These are phyloP conservation scores for Euschistus heros DNA, from an alignment of 1,140 invertebrate genomes.

Conservation along the genomic window DNA sequence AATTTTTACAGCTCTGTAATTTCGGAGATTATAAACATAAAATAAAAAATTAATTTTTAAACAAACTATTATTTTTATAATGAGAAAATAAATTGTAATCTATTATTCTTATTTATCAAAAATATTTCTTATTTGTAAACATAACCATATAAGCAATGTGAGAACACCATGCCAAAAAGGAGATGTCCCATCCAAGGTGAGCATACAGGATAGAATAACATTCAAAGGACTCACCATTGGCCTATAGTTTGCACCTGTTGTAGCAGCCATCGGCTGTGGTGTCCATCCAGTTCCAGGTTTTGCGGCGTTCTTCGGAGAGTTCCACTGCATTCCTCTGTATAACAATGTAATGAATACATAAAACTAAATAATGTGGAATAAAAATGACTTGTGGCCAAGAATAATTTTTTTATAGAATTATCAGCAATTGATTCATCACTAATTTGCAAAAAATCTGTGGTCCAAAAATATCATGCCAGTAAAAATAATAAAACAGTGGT, in stretches of 20 bases:
- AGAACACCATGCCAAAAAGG: background rate
- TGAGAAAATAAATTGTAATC: background rate
- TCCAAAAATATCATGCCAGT: no score
- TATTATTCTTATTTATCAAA: no score
- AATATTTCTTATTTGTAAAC: slow-evolving; percentile 1
- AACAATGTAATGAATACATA: background rate
- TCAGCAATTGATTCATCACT: no score
- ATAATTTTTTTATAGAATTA: no score
- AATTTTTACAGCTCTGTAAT: no score
- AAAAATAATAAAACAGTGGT: no score
- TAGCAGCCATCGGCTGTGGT: slow-evolving; percentile 74
- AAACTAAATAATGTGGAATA: no score
- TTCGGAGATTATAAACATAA: no score
- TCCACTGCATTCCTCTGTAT: slow-evolving; percentile 65
- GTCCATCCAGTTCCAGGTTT: slow-evolving; percentile 63
- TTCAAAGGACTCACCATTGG: slow-evolving; percentile 49
- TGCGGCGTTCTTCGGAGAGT: slow-evolving; percentile 70
- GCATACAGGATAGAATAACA: slow-evolving; percentile 14
- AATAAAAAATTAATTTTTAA: background rate
- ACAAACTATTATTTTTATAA: slow-evolving; percentile 14
- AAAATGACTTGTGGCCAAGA: no score
- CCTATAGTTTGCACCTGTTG: slow-evolving; percentile 69
- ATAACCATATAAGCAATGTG: background rate
- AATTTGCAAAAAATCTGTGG: no score
- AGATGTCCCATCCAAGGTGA: background rate